Evolutionary conservation across 2,113 vertebrate species (phyloP).

Genomic region (Acanthochromis polyacanthus): DNA sequence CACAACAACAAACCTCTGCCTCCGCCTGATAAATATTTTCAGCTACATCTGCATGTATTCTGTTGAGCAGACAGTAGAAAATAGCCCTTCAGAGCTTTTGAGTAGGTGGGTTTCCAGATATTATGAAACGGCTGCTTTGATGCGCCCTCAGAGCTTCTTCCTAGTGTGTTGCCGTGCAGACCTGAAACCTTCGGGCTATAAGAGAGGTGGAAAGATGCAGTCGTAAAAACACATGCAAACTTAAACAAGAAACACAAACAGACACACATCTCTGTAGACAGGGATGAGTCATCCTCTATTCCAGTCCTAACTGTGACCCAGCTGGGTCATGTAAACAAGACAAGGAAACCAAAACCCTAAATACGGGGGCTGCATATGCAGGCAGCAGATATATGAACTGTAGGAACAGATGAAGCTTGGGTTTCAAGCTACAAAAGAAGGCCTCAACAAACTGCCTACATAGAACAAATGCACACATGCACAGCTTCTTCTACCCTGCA

Average conservation of each 20-base stretch:
- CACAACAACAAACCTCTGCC: background rate
- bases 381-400: constrained; percentile 27
- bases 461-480: background rate
- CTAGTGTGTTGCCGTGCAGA: constrained; percentile 64
- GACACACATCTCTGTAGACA: constrained; percentile 61
- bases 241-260: constrained; percentile 25
- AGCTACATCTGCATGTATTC: constrained; percentile 6
- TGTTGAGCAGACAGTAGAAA: constrained; percentile 24
- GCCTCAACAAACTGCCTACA: constrained; percentile 10
- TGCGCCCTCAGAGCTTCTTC: constrained; percentile 41
- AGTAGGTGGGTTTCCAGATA: constrained; percentile 32
- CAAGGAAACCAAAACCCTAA: constrained; percentile 65
- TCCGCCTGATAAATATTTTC: constrained; percentile 5
- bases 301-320: constrained; percentile 63
- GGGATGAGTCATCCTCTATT: constrained; percentile 78
- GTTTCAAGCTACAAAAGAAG: constrained; percentile 36
- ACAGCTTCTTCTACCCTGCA: constrained; percentile 30
- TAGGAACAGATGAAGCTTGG: constrained; percentile 4
- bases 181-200: constrained; percentile 54
- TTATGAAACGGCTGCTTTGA: constrained; percentile 23
- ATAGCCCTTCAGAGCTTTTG: constrained; percentile 17
- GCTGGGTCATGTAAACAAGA: constrained; percentile 77
- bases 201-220: constrained; percentile 34
- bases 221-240: constrained; percentile 49
- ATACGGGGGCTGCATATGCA: constrained; percentile 44